Evolutionary conservation across 2,113 vertebrate genomes (phyloP).

Genomic region (Ibidorhyncha struthersii): DNA sequence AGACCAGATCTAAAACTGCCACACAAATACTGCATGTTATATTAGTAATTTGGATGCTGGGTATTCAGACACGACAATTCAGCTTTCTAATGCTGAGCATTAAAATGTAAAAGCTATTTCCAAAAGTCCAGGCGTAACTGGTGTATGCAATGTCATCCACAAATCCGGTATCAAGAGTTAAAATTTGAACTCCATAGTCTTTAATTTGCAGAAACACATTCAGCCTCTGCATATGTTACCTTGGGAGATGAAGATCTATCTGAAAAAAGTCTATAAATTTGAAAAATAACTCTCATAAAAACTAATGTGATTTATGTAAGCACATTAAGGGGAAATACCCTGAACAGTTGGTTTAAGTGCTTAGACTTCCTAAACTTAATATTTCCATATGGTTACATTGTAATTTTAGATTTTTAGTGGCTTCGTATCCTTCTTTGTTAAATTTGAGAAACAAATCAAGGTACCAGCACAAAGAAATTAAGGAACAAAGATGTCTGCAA

Average conservation of each 20-base stretch:
- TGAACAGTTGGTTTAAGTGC: constrained; percentile 57
- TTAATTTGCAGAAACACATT: constrained; percentile 1
- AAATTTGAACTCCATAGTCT: not conserved
- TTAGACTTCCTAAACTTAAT: constrained; percentile 38
- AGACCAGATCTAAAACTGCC: not conserved
- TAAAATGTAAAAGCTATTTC: not conserved
- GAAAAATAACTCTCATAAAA: constrained; percentile 60
- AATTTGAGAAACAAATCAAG: constrained; percentile 64
- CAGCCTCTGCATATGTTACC: not conserved
- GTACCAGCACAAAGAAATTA: constrained; percentile 39
- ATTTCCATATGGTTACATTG: constrained; percentile 57
- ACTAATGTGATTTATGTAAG: constrained; percentile 57
- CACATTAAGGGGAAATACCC: constrained; percentile 47
- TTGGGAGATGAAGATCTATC: constrained; percentile 43
- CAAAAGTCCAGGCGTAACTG: not conserved
- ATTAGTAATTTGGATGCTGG: not conserved
- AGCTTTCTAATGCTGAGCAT: not conserved
- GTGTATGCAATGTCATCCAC: not conserved
- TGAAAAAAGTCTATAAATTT: constrained; percentile 55
- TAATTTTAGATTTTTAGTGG: constrained; percentile 53
- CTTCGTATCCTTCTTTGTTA: constrained; percentile 8
- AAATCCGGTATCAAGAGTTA: not conserved
- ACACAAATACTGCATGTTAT: not conserved
- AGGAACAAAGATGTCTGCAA: not conserved
- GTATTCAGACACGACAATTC: not conserved